Evolutionary conservation across 2,888 invertebrate species (phyloP).

Genomic region (Apantesis nais): DNA sequence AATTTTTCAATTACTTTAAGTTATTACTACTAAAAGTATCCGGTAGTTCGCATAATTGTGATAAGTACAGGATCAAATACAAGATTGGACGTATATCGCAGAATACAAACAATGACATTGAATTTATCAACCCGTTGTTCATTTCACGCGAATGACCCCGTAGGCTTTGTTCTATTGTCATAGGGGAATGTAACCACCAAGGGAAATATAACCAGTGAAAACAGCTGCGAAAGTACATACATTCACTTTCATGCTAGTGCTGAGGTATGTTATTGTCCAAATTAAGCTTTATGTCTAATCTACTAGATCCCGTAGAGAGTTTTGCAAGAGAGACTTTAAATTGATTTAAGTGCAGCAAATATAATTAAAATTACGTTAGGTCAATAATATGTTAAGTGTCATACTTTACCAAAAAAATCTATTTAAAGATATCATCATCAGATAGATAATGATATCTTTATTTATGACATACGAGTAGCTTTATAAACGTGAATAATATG

Average conservation of each 20-base stretch:
- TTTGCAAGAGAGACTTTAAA: background rate
- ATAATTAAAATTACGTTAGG: too few species aligned
- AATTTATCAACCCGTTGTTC: conserved; percentile 54
- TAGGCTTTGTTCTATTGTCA: conserved; percentile 76
- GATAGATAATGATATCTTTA: too few species aligned
- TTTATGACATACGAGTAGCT: too few species aligned
- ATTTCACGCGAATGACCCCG: conserved; percentile 57
- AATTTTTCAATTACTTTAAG: background rate
- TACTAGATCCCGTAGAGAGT: background rate
- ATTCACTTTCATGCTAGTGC: conserved; percentile 7
- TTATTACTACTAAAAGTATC: background rate
- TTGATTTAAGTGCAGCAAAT: background rate
- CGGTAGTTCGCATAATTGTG: conserved; percentile 28
- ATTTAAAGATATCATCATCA: too few species aligned
- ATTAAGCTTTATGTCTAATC: background rate
- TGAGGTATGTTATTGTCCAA: background rate
- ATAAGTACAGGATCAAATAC: conserved; percentile 49
- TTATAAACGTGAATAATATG: too few species aligned
- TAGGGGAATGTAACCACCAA: conserved; percentile 49
- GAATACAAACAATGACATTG: conserved; percentile 73
- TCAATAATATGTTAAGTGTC: too few species aligned
- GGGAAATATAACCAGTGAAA: conserved; percentile 51
- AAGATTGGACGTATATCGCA: conserved; percentile 56
- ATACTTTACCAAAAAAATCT: too few species aligned
- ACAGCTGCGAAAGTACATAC: conserved; percentile 26